Evolutionary conservation across 2,888 invertebrate genomes (phyloP).

Genomic region (Leptinotarsa juncta): DNA sequence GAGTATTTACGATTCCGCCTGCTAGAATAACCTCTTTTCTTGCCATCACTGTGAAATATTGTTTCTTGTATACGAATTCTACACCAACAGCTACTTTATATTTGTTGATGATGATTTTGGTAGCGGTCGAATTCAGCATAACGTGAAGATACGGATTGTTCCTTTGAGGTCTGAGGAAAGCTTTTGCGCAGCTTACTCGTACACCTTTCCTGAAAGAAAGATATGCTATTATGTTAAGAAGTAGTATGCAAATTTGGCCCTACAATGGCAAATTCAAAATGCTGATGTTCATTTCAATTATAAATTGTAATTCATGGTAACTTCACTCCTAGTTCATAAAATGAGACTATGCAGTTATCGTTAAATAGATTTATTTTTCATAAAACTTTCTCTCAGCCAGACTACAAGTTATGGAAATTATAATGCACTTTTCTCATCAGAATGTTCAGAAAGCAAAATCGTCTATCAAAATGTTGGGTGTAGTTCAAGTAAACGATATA

Average conservation of each 20-base stretch:
- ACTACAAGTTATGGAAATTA: too few relatives aligned
- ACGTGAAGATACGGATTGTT: slow-evolving; percentile 71
- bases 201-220: slow-evolving; percentile 41
- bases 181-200: slow-evolving; percentile 69
- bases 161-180: slow-evolving; percentile 71
- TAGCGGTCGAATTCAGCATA: slow-evolving; percentile 71
- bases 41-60: slow-evolving; percentile 65
- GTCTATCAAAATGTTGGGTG: too few relatives aligned
- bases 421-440: too few relatives aligned
- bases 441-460: too few relatives aligned
- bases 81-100: slow-evolving; percentile 70
- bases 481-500: too few relatives aligned
- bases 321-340: too few relatives aligned
- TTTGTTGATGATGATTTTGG: slow-evolving; percentile 67
- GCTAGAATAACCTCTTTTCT: slow-evolving; percentile 72
- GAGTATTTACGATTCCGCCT: slow-evolving; percentile 72
- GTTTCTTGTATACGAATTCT: slow-evolving; percentile 69
- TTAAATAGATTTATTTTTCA: too few relatives aligned
- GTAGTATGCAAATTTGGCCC: background rate
- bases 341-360: too few relatives aligned
- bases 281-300: too few relatives aligned
- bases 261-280: too few relatives aligned
- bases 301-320: too few relatives aligned
- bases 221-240: background rate
- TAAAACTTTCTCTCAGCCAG: too few relatives aligned